Evolutionary conservation across 2,888 invertebrate genomes (phyloP), one percentile per base, ranked within the genome.

Genomic region (Cephonodes hylas): DNA sequence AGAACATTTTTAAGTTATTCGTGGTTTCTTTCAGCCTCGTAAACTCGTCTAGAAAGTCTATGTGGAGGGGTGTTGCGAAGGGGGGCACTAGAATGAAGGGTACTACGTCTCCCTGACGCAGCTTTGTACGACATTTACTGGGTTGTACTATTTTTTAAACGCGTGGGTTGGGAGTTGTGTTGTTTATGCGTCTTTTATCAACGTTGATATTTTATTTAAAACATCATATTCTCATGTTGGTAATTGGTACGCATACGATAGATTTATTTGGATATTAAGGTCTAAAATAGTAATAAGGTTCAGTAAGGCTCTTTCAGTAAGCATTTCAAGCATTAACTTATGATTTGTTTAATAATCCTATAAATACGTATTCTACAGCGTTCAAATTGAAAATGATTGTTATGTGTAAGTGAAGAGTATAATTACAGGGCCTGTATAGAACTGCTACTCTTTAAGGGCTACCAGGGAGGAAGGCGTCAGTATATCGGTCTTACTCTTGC

Each of bases 41-140:
- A 72, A 74, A 70, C 68, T 72, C 62, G 65, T 71, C 66, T 71
- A 65, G 65, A 72, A 69, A 63, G 61, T 61, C 62, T 63, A 64
- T 67, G 67, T 75, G 71, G 73, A 69, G 65, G 64, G 64, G 68
- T 65, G 72, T 45, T 18, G 71, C 64, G 67, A 69, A 73, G 70
- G 38, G 70, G 69, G 71, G 76, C 73, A 78, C 79, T 82, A 79
- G 77, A 86, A 79, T 77, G 77, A 75, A 84, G 84, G 77, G 81
- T 78, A 83, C 81, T 86, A 83, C 78, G 79, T 71, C 76, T 27
- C 23, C 25, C 27, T 27, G 18, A 64, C 74, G 73, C 72, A 69
- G 74, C 74, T 74, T 71, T 69, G 72, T 80, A 79, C 77, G 74
- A 81, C 78, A 76, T 75, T 75, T 76, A 79, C 72, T 7, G 42